Base-by-base conservation (phyloP, 2,888 invertebrate genomes). In the Ophion ellenae region DNA sequence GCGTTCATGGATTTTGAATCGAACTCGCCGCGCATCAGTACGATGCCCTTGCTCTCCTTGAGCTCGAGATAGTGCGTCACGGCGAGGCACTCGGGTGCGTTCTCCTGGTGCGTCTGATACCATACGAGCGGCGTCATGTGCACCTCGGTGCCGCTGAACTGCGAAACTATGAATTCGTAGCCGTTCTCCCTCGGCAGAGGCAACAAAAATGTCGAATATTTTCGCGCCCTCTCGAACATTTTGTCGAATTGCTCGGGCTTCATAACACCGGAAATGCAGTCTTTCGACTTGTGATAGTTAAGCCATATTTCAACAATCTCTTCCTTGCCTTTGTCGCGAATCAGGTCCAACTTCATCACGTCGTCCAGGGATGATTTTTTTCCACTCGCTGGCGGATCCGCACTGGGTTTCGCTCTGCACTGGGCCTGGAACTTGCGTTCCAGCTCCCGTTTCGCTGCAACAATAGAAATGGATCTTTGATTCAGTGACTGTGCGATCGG, bases 91-190 rank as follows among this genome's bases (percentile, higher is more conserved):
- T 98, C 98, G 0, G 98, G 98, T 0, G 98, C 97, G 94, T 98
- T 98, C 94, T 98, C 98, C 91, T 97, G 97, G 91, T 98, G 97
- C 1, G 97, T 96, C 95, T 98, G 98, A 94, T 97, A 98, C 90
- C 97, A 97, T 59, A 98, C 94, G 10, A 98, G 94, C 0, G 98
- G 97, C 1, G 98, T 98, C 92, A 98, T 97, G 92, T 98, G 98
- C 28, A 97, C 96, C 70, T 96, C 95, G 88, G 97, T 96, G 2
- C 95, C 96, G 63, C 95, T 94, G 92, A 96, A 97, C 92, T 98
- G 98, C 76, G 96, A 95, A 95, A 98, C 95, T 78, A 98, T 96
- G 93, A 98, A 98, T 94, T 98, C 98, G 91, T 97, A 98, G 14
- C 98, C 98, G 90, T 97, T 96, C 28, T 96, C 96, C 75, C 98